Evolutionary conservation across 1,140 invertebrate species (phyloP).

Genomic region (Harlomillsia oculata): DNA sequence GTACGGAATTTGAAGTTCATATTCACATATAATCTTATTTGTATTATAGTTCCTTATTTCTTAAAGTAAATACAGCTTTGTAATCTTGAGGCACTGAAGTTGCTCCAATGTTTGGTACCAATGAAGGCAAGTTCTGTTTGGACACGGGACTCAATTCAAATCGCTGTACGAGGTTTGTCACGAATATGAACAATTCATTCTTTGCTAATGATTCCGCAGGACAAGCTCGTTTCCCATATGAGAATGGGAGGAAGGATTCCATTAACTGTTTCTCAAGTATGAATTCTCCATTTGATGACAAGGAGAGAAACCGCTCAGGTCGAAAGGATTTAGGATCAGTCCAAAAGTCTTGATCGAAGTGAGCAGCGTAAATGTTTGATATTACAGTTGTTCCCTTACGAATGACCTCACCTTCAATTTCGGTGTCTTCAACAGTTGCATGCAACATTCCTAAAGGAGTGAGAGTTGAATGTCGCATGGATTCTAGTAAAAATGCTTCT

Average conservation of each 20-base stretch:
- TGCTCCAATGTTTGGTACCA: conserved; percentile 16
- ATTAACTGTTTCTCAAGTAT: background rate
- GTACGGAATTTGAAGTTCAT: no score
- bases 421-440: conserved; percentile 45
- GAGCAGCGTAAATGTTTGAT: conserved; percentile 42
- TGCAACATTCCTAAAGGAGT: conserved; percentile 23
- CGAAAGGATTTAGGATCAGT: background rate
- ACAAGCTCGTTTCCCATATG: conserved; percentile 5
- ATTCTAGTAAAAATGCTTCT: conserved; percentile 1
- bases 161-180: conserved; percentile 4
- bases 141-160: conserved; percentile 1
- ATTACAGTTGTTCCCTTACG: conserved; percentile 40
- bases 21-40: no score
- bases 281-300: background rate
- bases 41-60: no score
- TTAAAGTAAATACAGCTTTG: conserved; percentile 17
- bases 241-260: conserved; percentile 4
- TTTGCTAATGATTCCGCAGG: conserved; percentile 1
- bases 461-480: conserved; percentile 16
- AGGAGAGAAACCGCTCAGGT: conserved; percentile 14
- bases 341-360: conserved; percentile 41
- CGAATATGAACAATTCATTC: conserved; percentile 13
- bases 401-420: conserved; percentile 37
- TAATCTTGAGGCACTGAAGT: conserved; percentile 16
- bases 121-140: background rate